A percentile compares a stretch with the other conserved stretches of the same genome.
Evolutionary conservation across 2,113 vertebrate species (phyloP).

Genomic region (Colossoma macropomum): DNA sequence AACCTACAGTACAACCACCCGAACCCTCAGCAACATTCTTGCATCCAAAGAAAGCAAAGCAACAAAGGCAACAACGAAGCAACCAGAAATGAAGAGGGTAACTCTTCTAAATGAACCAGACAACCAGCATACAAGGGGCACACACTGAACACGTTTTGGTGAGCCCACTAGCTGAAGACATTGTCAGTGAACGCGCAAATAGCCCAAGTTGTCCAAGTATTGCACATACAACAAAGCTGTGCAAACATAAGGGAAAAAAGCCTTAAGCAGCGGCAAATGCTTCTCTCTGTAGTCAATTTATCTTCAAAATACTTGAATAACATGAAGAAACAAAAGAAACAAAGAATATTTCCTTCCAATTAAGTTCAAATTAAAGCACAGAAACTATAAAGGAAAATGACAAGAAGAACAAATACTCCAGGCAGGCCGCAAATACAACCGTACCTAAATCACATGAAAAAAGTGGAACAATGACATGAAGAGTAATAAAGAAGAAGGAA

Average conservation of each 20-base stretch:
- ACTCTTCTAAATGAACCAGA: background rate
- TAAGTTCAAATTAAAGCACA: background rate
- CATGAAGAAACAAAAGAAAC: background rate
- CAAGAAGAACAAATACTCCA: background rate
- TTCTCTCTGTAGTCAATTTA: background rate
- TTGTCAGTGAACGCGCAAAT: background rate
- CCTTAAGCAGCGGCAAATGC: background rate
- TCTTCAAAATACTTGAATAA: too few species aligned
- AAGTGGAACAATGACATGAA: slow-evolving; percentile 13
- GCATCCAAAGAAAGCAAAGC: slow-evolving; percentile 13
- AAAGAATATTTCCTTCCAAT: background rate
- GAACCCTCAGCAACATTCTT: background rate
- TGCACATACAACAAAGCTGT: background rate
- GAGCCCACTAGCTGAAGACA: background rate
- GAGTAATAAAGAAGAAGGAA: slow-evolving; percentile 8
- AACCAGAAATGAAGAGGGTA: background rate
- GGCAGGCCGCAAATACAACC: background rate
- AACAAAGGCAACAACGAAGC: slow-evolving; percentile 5
- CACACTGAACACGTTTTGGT: background rate
- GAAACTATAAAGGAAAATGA: background rate
- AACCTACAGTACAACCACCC: slow-evolving; percentile 3
- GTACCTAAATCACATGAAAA: slow-evolving; percentile 6
- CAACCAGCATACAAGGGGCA: background rate
- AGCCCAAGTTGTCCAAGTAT: background rate
- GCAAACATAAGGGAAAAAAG: background rate